Evolutionary conservation across 2,113 vertebrate species (phyloP).

Genomic region (Elephas maximus): DNA sequence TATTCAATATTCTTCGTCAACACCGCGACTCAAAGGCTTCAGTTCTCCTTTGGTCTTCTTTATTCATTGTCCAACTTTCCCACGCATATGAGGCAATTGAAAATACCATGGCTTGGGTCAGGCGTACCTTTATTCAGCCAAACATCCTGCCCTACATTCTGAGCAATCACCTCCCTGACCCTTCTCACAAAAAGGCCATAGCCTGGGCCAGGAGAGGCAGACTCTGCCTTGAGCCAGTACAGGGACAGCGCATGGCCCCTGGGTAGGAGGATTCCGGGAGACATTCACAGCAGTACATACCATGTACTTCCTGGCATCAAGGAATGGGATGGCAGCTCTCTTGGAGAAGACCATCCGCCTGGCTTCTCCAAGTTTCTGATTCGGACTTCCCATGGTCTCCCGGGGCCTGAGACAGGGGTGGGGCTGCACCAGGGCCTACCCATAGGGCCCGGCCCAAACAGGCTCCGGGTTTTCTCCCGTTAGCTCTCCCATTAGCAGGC

Average conservation of each 20-base stretch:
- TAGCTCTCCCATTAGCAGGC: neutral
- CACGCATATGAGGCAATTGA: too few relatives aligned
- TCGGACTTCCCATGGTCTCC: neutral
- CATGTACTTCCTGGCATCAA: accelerated
- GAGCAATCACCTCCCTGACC: neutral
- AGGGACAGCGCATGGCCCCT: neutral
- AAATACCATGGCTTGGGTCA: too few relatives aligned
- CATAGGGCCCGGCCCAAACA: neutral
- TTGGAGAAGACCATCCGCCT: neutral
- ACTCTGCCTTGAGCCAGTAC: neutral
- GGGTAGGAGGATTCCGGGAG: neutral
- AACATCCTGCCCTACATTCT: neutral
- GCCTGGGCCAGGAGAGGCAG: neutral
- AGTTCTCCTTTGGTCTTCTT: too few relatives aligned
- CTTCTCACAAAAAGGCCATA: neutral
- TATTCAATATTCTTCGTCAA: too few relatives aligned
- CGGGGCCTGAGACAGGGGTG: neutral
- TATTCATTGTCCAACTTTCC: too few relatives aligned
- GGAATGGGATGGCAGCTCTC: accelerated
- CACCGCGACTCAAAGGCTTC: too few relatives aligned
- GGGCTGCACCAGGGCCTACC: neutral
- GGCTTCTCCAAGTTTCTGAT: neutral
- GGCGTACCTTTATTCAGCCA: neutral
- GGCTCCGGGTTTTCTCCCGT: neutral
- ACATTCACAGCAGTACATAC: neutral